A percentile compares a stretch with the other conserved stretches of the same genome.
These are phyloP conservation scores for Danio aesculapii DNA, from an alignment of 2,797 vertebrate genomes.

Conservation along the genomic window DNA sequence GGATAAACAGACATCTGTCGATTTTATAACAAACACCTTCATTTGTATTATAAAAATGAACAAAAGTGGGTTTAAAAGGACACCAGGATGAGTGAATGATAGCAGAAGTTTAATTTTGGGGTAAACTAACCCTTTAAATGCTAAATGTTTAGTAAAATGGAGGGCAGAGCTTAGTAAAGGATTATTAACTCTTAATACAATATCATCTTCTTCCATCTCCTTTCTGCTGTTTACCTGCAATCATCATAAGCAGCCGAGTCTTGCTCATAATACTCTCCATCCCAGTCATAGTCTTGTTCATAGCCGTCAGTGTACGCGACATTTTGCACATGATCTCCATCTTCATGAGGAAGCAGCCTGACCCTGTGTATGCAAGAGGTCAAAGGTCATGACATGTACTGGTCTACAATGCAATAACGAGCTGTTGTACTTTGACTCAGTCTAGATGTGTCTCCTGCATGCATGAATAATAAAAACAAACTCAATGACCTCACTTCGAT, in stretches of 20 bases:
- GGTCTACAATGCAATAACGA: neutral
- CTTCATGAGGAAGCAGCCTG: constrained; percentile 81
- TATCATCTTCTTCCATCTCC: too few relatives aligned
- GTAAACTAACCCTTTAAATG: too few relatives aligned
- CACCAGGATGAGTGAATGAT: too few relatives aligned
- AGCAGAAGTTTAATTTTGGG: too few relatives aligned
- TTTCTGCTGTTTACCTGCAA: constrained; percentile 79
- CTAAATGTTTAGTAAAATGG: too few relatives aligned
- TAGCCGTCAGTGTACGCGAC: constrained; percentile 77
- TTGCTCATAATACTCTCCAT: constrained; percentile 80
- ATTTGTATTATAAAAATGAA: too few relatives aligned
- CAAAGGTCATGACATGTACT: neutral
- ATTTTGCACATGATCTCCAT: constrained; percentile 79
- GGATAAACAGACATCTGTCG: too few relatives aligned
- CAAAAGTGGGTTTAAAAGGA: too few relatives aligned
- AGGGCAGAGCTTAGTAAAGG: neutral
- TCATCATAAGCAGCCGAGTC: constrained; percentile 80
- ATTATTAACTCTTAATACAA: neutral
- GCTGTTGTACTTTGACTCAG: neutral
- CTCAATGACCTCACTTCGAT: too few relatives aligned
- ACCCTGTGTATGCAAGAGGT: constrained; percentile 64
- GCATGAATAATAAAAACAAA: neutral
- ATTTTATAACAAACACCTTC: too few relatives aligned
- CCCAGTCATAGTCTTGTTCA: constrained; percentile 83
- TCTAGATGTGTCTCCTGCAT: neutral